Evolutionary conservation across 2,113 vertebrate genomes (phyloP), one percentile per base, ranked within the genome.

Genomic region (Poeciliopsis occidentalis): DNA sequence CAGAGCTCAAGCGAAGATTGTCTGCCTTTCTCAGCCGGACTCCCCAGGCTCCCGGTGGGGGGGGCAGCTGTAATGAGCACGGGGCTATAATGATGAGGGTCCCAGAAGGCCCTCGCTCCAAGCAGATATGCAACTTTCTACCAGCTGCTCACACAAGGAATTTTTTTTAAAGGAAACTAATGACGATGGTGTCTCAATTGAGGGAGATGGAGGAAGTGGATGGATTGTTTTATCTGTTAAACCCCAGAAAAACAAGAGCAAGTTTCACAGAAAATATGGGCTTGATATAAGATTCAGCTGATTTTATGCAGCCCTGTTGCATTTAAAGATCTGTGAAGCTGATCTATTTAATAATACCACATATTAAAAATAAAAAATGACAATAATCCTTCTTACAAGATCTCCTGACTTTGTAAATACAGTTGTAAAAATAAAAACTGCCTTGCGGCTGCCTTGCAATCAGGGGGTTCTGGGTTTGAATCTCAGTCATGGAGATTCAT

Each of bases 1-100:
- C 83, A 79, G 81, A 80, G 78, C 83, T 84, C 67, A 90, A 92
- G 91, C 83, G 89, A 79, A 87, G 75, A 79, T 64, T 39, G 64
- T 76, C 67, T 82, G 75, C 44, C 69, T 76, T 44, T 70, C 70
- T 71, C 69, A 3, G 62, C 69, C 60, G 60, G 32, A 37, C 71
- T 73, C 67, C 69, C 34, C 13, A 61, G 82, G 66, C 72, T 72
- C 75, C 61, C 76, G 34, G 62, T 78, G 83, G 85, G 72, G 72
- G 76, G 76, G 60, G 71, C 72, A 8, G 74, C 71, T 60, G 70
- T 88, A 89, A 90, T 91, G 82, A 93, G 85, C 34, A 80, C 85
- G 80, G 57, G 67, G 44, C 74, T 76, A 69, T 87, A 88, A 91
- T 87, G 80, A 87, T 77, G 77, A 32, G 26, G 67, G 60, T 86